Conservation (phyloP, 2,797 vertebrate species). For the Aphelocoma californica region DNA sequence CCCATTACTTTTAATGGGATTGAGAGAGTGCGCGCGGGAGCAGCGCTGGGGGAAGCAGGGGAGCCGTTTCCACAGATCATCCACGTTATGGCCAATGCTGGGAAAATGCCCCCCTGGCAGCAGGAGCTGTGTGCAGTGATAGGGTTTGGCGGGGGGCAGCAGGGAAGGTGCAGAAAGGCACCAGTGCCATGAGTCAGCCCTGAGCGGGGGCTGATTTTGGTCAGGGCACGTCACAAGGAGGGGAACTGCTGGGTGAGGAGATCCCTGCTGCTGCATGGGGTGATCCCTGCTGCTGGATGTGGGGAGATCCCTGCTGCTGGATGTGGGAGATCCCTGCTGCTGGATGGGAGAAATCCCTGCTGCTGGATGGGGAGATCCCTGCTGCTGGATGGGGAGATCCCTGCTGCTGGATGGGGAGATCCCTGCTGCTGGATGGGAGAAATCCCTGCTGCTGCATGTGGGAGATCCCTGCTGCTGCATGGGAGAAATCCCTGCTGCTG, state of each 20-base stretch:
- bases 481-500: not conserved
- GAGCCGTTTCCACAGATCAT: not conserved
- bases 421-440: not conserved
- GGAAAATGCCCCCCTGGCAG: not conserved
- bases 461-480: not conserved
- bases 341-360: too few relatives aligned
- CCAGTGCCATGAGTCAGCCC: not conserved
- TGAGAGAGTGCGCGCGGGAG: not conserved
- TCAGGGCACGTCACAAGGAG: not conserved
- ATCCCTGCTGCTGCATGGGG: too few relatives aligned
- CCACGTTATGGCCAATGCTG: not conserved
- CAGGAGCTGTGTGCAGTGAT: not conserved
- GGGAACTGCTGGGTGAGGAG: not conserved
- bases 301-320: too few relatives aligned
- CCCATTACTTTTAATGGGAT: slow-evolving; percentile 64
- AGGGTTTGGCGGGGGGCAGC: not conserved
- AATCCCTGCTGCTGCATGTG: rapidly evolving
- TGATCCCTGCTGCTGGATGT: too few relatives aligned
- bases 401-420: too few relatives aligned
- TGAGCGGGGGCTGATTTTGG: not conserved
- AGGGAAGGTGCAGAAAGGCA: not conserved
- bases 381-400: too few relatives aligned
- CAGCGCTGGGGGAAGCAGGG: not conserved
- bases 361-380: not conserved
- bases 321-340: too few relatives aligned